Conservation (phyloP, 2,797 vertebrate genomes). For the Tadarida brasiliensis region DNA sequence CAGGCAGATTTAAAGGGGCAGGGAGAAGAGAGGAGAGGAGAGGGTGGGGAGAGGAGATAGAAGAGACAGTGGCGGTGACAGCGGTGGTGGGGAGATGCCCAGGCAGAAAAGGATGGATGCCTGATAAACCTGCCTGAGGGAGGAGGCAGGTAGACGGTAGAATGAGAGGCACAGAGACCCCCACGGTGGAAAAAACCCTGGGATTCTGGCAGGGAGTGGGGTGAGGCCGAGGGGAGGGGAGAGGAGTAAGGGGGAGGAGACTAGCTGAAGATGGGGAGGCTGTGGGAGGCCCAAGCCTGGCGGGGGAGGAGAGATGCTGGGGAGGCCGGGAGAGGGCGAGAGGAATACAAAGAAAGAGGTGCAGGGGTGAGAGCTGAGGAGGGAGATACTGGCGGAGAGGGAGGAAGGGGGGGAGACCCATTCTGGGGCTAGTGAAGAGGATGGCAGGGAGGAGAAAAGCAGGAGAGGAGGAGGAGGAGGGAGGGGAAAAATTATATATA, state of each 20-base stretch:
- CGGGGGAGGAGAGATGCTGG: constrained; percentile 75
- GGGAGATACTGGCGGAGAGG: neutral
- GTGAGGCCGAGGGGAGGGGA: constrained; percentile 66
- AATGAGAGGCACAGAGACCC: constrained; percentile 29
- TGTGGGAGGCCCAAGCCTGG: constrained; percentile 67
- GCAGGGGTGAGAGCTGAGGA: constrained; percentile 65
- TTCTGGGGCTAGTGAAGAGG: constrained; percentile 26
- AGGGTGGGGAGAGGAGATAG: constrained; percentile 59
- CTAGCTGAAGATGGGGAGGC: constrained; percentile 78
- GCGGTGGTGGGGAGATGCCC: neutral
- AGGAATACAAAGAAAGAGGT: constrained; percentile 78
- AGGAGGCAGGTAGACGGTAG: constrained; percentile 1
- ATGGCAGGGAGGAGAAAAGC: constrained; percentile 28
- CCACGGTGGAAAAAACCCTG: constrained; percentile 42
- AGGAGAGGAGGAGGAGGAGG: neutral
- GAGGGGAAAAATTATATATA: neutral
- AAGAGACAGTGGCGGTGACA: neutral
- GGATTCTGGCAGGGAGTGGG: constrained; percentile 63
- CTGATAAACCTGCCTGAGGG: constrained; percentile 11
- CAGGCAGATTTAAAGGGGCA: constrained; percentile 81
- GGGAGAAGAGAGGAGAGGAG: constrained; percentile 63
- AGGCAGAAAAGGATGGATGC: neutral
- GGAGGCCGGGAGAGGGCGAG: constrained; percentile 67
- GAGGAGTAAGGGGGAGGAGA: constrained; percentile 76
- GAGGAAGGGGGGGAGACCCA: constrained; percentile 3